Evolutionary conservation across 2,888 invertebrate genomes (phyloP).

Genomic region (Platypus cylindrus): DNA sequence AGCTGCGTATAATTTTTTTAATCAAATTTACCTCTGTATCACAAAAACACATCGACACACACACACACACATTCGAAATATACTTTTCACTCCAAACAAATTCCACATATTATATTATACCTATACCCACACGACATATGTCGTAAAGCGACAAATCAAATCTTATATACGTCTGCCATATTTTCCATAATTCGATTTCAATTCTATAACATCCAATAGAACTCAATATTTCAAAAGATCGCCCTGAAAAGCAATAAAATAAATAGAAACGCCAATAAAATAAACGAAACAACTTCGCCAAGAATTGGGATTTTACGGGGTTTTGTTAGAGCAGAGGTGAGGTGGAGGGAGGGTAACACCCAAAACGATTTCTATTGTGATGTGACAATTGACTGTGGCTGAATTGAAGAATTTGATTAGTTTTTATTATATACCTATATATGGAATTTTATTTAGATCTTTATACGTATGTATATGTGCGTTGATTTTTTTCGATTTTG

Average conservation of each 20-base stretch:
- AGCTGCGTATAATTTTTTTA: too few relatives aligned
- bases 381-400: conserved; percentile 15
- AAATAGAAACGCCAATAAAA: conserved; percentile 16
- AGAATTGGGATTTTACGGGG: too few relatives aligned
- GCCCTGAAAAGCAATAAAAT: conserved; percentile 14
- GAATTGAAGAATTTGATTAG: conserved; percentile 13
- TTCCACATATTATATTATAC: too few relatives aligned
- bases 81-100: too few relatives aligned
- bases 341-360: conserved; percentile 4
- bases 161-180: conserved; percentile 7
- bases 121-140: neutral
- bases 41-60: too few relatives aligned
- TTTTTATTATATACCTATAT: too few relatives aligned
- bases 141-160: conserved; percentile 3
- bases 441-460: too few relatives aligned
- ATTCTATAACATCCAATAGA: conserved; percentile 7
- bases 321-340: neutral
- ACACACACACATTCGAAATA: too few relatives aligned
- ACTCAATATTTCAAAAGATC: conserved; percentile 13
- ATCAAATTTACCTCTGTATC: too few relatives aligned
- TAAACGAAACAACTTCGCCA: conserved; percentile 10
- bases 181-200: conserved; percentile 16
- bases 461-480: too few relatives aligned
- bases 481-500: too few relatives aligned
- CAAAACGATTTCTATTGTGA: conserved; percentile 14